These are phyloP conservation scores for Crossocerus cetratus DNA, from an alignment of 2,888 invertebrate species.

Conservation along the genomic window DNA sequence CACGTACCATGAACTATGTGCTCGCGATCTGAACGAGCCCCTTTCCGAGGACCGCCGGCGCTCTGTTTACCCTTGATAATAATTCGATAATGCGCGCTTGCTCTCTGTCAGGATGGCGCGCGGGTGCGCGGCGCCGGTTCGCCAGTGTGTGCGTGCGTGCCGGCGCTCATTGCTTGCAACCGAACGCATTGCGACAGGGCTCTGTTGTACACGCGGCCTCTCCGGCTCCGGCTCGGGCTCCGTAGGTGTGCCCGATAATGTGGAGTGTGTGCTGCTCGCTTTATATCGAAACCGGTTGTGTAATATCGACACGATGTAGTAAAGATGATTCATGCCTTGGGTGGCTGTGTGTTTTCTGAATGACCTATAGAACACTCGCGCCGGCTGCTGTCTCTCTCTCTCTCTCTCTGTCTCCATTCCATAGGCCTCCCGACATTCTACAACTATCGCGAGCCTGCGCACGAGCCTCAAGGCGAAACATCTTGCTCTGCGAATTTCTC, in stretches of 20 bases:
- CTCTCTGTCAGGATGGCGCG: background rate
- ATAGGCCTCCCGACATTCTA: too few relatives aligned
- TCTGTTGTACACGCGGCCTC: background rate
- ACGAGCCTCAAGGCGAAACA: constrained; percentile 7
- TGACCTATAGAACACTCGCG: constrained; percentile 47
- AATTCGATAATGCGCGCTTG: background rate
- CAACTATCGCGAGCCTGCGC: too few relatives aligned
- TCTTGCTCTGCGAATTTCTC: constrained; percentile 29
- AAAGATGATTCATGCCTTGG: constrained; percentile 50
- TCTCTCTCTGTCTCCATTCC: too few relatives aligned
- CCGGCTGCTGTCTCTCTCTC: too few relatives aligned
- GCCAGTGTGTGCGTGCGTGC: too few relatives aligned
- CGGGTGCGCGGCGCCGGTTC: too few relatives aligned
- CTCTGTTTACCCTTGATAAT: background rate
- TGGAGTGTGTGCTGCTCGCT: constrained; percentile 4
- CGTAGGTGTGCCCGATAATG: constrained; percentile 20
- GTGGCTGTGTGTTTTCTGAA: constrained; percentile 52
- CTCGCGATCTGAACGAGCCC: too few relatives aligned
- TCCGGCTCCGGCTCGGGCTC: background rate
- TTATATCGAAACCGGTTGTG: constrained; percentile 26
- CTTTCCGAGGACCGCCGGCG: too few relatives aligned
- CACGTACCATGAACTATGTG: too few relatives aligned
- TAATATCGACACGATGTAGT: constrained; percentile 43
- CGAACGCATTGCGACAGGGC: background rate
- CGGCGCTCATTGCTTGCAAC: too few relatives aligned